Conservation (phyloP, 2,797 vertebrate species). For the Otolemur crassicaudatus region DNA sequence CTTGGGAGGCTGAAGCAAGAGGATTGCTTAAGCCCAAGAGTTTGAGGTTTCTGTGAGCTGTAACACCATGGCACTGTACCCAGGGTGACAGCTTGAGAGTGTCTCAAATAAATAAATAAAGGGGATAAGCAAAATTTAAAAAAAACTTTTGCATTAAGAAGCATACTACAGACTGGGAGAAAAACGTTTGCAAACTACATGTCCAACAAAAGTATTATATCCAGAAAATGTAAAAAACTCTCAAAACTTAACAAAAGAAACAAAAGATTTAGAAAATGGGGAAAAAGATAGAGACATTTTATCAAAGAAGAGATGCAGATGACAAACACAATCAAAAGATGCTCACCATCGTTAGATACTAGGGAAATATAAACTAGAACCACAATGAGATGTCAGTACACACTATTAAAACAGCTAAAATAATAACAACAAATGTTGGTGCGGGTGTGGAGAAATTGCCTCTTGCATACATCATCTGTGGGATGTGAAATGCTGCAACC, state of each 20-base stretch:
- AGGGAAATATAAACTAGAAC: not conserved
- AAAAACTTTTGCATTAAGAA: not conserved
- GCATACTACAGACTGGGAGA: no score
- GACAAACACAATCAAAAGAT: not conserved
- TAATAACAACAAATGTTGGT: fast-evolving
- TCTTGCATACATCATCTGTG: fast-evolving
- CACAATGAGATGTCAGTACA: fast-evolving
- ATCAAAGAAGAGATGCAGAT: not conserved
- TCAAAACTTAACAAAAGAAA: not conserved
- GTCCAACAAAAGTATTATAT: not conserved
- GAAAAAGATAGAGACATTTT: not conserved
- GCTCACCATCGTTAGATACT: not conserved
- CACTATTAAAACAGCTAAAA: not conserved
- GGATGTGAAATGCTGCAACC: fast-evolving
- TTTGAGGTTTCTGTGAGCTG: no score
- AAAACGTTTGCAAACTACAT: not conserved
- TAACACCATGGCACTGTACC: no score
- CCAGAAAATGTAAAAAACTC: not conserved
- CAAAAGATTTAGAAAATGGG: not conserved
- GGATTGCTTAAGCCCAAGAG: no score
- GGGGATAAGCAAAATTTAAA: not conserved
- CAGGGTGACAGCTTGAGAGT: no score
- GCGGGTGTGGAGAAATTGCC: not conserved
- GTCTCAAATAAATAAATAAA: no score
- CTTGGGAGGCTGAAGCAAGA: no score